phyloP scores from a whole-genome alignment of 2,797 vertebrate species.

The Hydrocynus forskahlii region DNA sequence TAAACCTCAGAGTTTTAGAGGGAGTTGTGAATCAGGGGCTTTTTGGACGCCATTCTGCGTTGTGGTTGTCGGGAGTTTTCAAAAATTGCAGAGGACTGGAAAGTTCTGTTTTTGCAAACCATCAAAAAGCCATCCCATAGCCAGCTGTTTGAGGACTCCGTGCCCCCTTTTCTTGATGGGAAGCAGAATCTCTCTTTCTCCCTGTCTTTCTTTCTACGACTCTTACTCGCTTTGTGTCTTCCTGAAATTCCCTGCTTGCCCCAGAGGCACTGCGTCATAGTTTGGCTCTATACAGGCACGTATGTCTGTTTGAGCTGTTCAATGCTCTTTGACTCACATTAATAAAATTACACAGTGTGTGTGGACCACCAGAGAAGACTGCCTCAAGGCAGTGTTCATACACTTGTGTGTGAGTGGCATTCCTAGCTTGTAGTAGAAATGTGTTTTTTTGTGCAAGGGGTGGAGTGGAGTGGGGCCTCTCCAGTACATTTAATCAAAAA shows the following conservation, averaged over 20 bases:
- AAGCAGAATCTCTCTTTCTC: conserved; percentile 13
- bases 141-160: conserved; percentile 29
- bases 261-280: conserved; percentile 9
- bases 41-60: background rate
- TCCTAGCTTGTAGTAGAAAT: conserved; percentile 61
- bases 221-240: background rate
- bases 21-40: background rate
- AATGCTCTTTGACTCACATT: conserved; percentile 62
- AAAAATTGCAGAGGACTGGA: background rate
- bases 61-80: conserved; percentile 18
- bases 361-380: conserved; percentile 70
- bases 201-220: conserved; percentile 35
- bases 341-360: conserved; percentile 69
- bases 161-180: conserved; percentile 20
- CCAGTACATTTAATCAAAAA: conserved; percentile 26
- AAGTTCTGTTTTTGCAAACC: conserved; percentile 17
- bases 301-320: conserved; percentile 38
- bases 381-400: conserved; percentile 66
- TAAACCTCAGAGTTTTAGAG: background rate
- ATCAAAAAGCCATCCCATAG: background rate
- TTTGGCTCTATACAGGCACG: conserved; percentile 3
- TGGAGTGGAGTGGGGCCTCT: conserved; percentile 19
- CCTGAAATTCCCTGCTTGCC: conserved; percentile 34
- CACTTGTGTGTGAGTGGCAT: conserved; percentile 59
- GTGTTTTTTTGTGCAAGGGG: conserved; percentile 42